Evolutionary conservation across 2,888 invertebrate species (phyloP).

Genomic region (Branchinecta sandiegonensis): DNA sequence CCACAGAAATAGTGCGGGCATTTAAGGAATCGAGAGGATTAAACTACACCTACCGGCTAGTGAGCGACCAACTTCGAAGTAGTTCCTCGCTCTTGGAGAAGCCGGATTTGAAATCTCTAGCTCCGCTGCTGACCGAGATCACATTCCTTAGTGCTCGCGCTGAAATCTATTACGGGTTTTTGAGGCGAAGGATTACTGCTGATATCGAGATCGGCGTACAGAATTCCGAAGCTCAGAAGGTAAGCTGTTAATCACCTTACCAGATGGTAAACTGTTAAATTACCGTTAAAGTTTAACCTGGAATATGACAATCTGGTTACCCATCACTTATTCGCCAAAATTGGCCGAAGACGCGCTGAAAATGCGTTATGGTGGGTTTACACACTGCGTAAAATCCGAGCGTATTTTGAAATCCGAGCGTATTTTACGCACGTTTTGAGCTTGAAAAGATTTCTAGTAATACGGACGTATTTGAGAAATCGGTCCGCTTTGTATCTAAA

Average conservation of each 20-base stretch:
- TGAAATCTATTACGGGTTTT: conserved; percentile 79
- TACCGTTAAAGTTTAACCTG: no score
- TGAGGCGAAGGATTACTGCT: conserved; percentile 58
- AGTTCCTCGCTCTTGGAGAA: conserved; percentile 26
- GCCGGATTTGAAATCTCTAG: conserved; percentile 54
- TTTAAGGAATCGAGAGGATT: conserved; percentile 54
- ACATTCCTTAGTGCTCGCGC: conserved; percentile 77
- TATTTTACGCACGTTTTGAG: no score
- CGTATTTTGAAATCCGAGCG: no score
- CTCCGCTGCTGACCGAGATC: conserved; percentile 73
- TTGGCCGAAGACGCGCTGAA: no score
- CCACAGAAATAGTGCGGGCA: conserved; percentile 46
- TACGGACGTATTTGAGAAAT: no score
- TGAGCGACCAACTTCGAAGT: conserved; percentile 44
- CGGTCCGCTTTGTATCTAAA: no score
- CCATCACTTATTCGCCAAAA: no score
- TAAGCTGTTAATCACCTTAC: conserved; percentile 1
- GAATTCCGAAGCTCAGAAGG: not conserved
- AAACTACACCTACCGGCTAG: conserved; percentile 45
- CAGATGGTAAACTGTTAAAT: not conserved
- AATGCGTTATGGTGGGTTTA: no score
- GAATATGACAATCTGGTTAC: no score
- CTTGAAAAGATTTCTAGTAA: no score
- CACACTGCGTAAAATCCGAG: no score
- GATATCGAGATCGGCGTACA: conserved; percentile 29